These are phyloP conservation scores for Melanogrammus aeglefinus DNA, from an alignment of 2,797 vertebrate species.

Conservation along the genomic window DNA sequence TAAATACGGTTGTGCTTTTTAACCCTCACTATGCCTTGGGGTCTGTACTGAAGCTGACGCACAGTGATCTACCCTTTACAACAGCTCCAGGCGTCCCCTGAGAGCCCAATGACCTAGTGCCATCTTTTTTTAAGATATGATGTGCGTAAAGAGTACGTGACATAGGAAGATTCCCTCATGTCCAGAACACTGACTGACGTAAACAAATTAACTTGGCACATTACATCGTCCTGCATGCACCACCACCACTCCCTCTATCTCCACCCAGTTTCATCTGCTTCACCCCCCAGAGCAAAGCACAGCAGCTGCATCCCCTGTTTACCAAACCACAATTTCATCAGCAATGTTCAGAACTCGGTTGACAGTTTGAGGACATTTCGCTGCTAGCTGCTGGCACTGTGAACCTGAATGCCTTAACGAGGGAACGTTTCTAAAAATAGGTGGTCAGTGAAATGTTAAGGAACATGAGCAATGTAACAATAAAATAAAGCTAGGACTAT, in stretches of 20 bases:
- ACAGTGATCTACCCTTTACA: too few species aligned
- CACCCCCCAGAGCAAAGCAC: neutral
- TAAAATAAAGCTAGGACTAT: neutral
- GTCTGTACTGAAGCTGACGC: neutral
- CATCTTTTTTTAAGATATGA: neutral
- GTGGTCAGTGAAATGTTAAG: neutral
- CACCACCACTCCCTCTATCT: neutral
- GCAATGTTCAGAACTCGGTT: neutral
- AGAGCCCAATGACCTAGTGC: neutral
- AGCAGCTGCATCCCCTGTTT: neutral
- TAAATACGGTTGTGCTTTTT: neutral
- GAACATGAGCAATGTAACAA: neutral
- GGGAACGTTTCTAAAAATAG: neutral
- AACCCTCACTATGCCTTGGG: neutral
- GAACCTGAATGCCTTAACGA: neutral
- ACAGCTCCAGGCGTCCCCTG: neutral
- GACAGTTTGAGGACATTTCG: neutral
- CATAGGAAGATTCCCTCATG: neutral
- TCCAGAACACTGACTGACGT: neutral
- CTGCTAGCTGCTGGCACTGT: neutral
- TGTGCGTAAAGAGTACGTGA: neutral
- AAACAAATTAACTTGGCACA: neutral
- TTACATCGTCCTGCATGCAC: neutral
- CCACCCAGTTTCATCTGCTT: neutral
- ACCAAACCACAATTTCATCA: too few species aligned